These are phyloP conservation scores for Novumbra hubbsi DNA, from an alignment of 2,797 vertebrate genomes.

Conservation along the genomic window DNA sequence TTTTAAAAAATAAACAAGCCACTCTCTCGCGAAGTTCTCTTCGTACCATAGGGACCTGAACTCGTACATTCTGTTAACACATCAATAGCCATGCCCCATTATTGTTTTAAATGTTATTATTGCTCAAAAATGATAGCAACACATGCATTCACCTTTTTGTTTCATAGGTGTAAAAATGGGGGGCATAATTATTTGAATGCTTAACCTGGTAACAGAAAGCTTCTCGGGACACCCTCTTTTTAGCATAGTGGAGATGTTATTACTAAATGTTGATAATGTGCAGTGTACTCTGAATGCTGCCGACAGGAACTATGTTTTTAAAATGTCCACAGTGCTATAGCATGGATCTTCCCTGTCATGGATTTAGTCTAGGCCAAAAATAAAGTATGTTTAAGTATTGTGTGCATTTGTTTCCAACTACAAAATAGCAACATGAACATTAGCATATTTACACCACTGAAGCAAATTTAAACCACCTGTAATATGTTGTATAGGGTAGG, in stretches of 20 bases:
- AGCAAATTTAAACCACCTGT: background rate
- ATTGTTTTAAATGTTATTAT: background rate
- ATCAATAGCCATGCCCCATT: background rate
- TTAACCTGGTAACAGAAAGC: background rate
- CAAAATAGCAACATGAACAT: background rate
- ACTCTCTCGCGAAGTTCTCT: constrained; percentile 5
- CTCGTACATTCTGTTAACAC: background rate
- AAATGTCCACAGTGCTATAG: no score
- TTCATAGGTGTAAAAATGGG: background rate
- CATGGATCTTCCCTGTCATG: no score
- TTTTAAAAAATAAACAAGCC: background rate
- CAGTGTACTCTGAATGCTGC: no score
- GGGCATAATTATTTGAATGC: background rate
- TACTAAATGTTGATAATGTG: no score
- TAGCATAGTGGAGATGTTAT: no score
- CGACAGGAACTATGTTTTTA: no score
- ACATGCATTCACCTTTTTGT: background rate
- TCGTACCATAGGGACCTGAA: background rate
- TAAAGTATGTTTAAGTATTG: background rate
- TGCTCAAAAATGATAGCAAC: background rate
- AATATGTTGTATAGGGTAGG: background rate
- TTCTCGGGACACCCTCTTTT: no score
- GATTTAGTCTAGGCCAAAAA: background rate
- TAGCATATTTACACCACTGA: background rate
- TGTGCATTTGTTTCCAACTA: background rate